Conservation (phyloP, 2,113 vertebrate genomes). For the Leptosomus discolor region DNA sequence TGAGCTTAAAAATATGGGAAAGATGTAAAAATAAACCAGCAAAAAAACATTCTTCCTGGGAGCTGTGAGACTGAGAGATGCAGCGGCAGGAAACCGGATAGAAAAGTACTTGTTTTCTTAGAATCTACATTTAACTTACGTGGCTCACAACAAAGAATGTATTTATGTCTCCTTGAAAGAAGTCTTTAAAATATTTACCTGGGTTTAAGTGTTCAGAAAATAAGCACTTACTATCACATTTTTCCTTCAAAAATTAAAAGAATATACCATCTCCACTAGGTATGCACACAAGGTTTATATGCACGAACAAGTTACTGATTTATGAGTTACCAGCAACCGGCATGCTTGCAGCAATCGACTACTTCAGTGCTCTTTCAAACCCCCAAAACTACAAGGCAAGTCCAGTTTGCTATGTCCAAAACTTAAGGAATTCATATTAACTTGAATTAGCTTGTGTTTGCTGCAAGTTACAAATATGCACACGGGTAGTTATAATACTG, state of each 20-base stretch:
- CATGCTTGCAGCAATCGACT: not conserved
- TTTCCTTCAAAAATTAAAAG: not conserved
- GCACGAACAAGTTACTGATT: not conserved
- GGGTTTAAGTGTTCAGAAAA: not conserved
- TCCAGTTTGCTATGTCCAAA: not conserved
- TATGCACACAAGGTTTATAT: not conserved
- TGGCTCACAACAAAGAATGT: not conserved
- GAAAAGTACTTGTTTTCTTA: not conserved
- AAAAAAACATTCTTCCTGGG: not conserved
- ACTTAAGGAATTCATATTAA: not conserved
- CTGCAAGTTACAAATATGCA: not conserved
- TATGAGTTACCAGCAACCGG: not conserved
- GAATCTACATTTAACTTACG: not conserved
- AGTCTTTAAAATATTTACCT: not conserved
- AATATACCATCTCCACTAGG: not conserved
- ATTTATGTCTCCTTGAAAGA: not conserved
- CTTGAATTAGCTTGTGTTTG: not conserved
- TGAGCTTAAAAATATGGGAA: not conserved
- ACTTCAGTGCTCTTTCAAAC: not conserved
- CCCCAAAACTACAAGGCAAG: not conserved
- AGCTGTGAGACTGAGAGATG: not conserved
- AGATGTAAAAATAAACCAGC: not conserved
- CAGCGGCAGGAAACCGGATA: not conserved
- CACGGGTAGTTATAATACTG: not conserved
- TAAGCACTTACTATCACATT: not conserved